phyloP scores from a whole-genome alignment of 1,140 invertebrate genomes.

The Drosophila nebulosa region DNA sequence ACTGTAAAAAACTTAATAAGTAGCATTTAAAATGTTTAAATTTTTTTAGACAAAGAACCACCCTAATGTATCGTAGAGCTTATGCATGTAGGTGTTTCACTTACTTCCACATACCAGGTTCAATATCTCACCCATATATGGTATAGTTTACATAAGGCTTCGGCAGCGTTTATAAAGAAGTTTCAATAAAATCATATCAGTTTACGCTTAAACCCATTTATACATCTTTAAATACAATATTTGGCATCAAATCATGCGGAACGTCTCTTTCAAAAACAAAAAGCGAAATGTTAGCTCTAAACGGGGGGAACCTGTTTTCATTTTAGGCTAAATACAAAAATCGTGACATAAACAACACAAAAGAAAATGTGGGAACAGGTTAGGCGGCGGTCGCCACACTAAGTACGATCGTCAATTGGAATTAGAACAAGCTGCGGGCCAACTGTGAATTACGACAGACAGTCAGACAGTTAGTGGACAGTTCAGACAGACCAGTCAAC shows the following conservation, averaged over 20 bases:
- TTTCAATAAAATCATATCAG: background rate
- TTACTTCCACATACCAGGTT: background rate
- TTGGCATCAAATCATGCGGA: conserved; percentile 6
- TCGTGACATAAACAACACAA: conserved; percentile 67
- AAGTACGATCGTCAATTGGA: conserved; percentile 35
- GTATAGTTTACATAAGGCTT: background rate
- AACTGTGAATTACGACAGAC: conserved; percentile 54
- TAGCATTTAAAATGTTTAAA: too few relatives aligned
- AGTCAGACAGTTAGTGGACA: background rate
- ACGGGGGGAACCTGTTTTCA: conserved; percentile 54
- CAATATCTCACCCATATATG: background rate
- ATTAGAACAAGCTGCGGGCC: conserved; percentile 60
- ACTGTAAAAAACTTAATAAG: too few relatives aligned
- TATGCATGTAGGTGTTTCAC: background rate
- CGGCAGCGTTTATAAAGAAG: background rate
- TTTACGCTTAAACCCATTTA: conserved; percentile 16
- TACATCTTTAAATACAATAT: conserved; percentile 42
- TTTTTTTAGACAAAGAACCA: background rate
- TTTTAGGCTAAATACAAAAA: conserved; percentile 51
- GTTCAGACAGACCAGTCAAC: background rate
- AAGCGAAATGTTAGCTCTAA: background rate
- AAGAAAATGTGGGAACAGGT: conserved; percentile 73
- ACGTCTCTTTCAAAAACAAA: conserved; percentile 10
- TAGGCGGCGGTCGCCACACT: conserved; percentile 25
- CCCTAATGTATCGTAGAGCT: background rate